Evolutionary conservation across 2,888 invertebrate genomes (phyloP).

Genomic region (Phengaris alcon): DNA sequence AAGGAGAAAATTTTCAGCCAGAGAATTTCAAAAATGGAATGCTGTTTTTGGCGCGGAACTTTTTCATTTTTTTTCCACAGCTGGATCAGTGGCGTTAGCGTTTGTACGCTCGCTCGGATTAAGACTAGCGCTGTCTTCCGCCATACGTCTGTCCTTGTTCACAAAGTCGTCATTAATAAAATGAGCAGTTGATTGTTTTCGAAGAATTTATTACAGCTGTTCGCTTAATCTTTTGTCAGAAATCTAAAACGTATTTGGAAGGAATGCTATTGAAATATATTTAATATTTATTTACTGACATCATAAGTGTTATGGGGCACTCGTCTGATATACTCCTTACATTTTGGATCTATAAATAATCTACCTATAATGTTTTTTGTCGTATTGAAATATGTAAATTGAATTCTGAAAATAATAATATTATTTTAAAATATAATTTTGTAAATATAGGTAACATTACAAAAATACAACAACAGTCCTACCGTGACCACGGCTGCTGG

Average conservation of each 20-base stretch:
- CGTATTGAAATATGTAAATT: no score
- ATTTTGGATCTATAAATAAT: background rate
- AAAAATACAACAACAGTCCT: no score
- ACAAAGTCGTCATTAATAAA: slow-evolving; percentile 37
- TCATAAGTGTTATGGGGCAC: background rate
- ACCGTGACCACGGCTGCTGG: no score
- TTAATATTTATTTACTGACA: slow-evolving; percentile 11
- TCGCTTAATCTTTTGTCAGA: slow-evolving; percentile 31
- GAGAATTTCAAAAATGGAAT: background rate
- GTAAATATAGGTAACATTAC: no score
- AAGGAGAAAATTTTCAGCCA: background rate
- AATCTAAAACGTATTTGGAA: slow-evolving; percentile 12
- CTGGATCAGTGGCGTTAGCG: background rate
- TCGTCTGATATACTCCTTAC: background rate
- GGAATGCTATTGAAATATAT: slow-evolving; percentile 8
- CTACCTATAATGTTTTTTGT: no score
- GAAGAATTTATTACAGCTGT: slow-evolving; percentile 33
- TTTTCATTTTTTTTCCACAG: background rate
- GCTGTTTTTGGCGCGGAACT: background rate
- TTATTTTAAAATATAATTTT: no score
- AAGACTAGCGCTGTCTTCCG: slow-evolving; percentile 33
- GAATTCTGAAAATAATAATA: no score
- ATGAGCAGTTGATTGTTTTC: slow-evolving; percentile 38
- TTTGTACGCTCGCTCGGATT: slow-evolving; percentile 29
- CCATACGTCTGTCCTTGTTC: slow-evolving; percentile 35